These are phyloP conservation scores for Imbricaverruca yamaguchii DNA, from an alignment of 2,888 invertebrate species.

Conservation along the genomic window DNA sequence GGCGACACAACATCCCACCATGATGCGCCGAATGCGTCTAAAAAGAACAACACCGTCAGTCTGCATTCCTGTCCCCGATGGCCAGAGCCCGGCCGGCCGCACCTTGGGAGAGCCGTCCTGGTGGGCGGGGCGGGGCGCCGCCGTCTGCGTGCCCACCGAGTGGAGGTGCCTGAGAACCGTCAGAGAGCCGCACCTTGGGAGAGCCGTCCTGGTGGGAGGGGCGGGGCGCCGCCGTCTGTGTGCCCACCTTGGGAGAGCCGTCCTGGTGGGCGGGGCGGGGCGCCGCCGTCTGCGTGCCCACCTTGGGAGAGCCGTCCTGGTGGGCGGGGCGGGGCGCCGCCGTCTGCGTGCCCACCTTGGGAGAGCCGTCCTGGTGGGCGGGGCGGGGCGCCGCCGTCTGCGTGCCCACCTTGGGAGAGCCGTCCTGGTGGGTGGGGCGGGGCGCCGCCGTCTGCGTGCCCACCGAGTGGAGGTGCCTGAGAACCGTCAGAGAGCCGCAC, in stretches of 20 bases:
- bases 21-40: too few relatives aligned
- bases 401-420: slow-evolving; percentile 64
- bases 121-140: background rate
- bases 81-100: too few relatives aligned
- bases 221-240: slow-evolving; percentile 55
- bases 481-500: too few relatives aligned
- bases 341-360: slow-evolving; percentile 82
- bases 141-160: slow-evolving; percentile 80
- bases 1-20: too few relatives aligned
- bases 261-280: background rate
- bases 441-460: slow-evolving; percentile 65
- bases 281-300: slow-evolving; percentile 69
- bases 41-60: too few relatives aligned
- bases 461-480: slow-evolving; percentile 77
- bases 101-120: background rate
- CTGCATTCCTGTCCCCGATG: too few relatives aligned
- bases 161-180: slow-evolving; percentile 79
- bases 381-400: slow-evolving; percentile 52
- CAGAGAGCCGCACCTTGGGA: too few relatives aligned
- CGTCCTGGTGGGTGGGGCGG: background rate
- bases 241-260: slow-evolving; percentile 59
- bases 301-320: slow-evolving; percentile 39
- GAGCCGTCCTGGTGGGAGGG: background rate
- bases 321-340: slow-evolving; percentile 27
- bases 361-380: background rate